Base-by-base conservation (phyloP, 2,888 invertebrate genomes). In the Baronia brevicornis region DNA sequence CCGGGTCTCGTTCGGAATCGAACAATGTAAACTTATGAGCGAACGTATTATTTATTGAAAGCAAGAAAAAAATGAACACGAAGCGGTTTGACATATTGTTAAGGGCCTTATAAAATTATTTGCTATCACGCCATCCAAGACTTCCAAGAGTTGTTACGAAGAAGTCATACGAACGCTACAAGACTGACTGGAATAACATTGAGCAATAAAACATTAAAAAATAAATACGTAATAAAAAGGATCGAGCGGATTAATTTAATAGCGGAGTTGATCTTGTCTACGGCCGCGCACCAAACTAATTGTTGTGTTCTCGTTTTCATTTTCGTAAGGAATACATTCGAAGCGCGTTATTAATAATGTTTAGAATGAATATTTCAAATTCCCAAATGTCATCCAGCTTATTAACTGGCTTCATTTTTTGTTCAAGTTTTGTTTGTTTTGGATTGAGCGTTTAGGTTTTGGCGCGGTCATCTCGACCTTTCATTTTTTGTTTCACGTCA, bases 341-440 rank as follows among this genome's bases (percentile, higher is more conserved):
- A 67, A 65, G 66, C 63, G 64, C 67, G 70, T 69, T 70, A 77
- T 84, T 80, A 82, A 79, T 80, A 72, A 78, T 75, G 64, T 60
- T 72, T 74, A 66, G 71, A 71, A 74, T 69, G 74, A 63, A 79
- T 84, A 65, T 80, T 79, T 80, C 65, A 69, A 82, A 80, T 84
- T 80, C 82, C 74, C 63, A 78, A 82, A 80, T 82, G 82, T 82
- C 82, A 82, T 82, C 78, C 78, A 78, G 78, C 80, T 84, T 80
- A 84, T 82, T 84, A 84, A 82, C 80, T 63, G 75, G 54, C 73
- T 64, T 73, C 71, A 75, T 78, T 84, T 80, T 79, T 82, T 82
- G 73, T 78, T 73, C 63, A 54, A 57, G 48, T 77, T 71, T 80
- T 77, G 67, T 79, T 82, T 77, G 77, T 75, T 80, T 80, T 77